Conservation (phyloP, 1,140 invertebrate species). For the Euschistus heros region DNA sequence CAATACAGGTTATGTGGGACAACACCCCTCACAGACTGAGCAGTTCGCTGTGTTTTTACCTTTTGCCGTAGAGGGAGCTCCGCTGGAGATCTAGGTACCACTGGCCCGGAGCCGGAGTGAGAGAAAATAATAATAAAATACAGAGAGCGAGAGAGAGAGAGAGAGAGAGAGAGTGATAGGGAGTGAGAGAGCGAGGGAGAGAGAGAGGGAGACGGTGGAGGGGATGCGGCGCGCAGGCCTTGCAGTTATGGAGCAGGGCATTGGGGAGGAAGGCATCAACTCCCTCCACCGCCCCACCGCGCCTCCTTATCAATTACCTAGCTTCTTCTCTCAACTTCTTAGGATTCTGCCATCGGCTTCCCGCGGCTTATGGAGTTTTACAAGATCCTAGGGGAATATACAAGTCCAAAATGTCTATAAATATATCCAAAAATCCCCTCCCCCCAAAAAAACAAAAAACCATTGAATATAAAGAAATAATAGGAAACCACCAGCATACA, state of each 20-base stretch:
- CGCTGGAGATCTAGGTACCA: slow-evolving; percentile 4
- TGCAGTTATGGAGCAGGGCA: background rate
- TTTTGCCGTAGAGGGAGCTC: too few species aligned
- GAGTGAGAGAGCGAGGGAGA: slow-evolving; percentile 1
- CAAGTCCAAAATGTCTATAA: too few species aligned
- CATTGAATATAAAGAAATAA: too few species aligned
- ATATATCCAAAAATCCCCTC: too few species aligned
- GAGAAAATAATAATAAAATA: background rate
- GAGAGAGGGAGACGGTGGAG: slow-evolving; percentile 8
- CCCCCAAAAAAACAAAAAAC: too few species aligned
- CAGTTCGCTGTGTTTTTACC: too few species aligned
- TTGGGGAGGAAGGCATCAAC: slow-evolving; percentile 1
- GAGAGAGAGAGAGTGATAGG: background rate
- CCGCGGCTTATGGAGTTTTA: too few species aligned
- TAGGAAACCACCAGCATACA: too few species aligned
- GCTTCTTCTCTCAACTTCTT: background rate
- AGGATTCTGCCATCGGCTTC: too few species aligned
- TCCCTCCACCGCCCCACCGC: background rate
- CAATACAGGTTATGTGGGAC: too few species aligned
- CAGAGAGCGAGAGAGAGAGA: slow-evolving; percentile 4
- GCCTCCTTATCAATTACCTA: slow-evolving; percentile 6
- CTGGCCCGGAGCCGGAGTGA: slow-evolving; percentile 8
- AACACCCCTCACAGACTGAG: too few species aligned
- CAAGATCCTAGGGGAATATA: too few species aligned
- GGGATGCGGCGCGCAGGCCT: background rate